phyloP scores from a whole-genome alignment of 2,797 vertebrate genomes.

The Gallinago nigripennis region DNA sequence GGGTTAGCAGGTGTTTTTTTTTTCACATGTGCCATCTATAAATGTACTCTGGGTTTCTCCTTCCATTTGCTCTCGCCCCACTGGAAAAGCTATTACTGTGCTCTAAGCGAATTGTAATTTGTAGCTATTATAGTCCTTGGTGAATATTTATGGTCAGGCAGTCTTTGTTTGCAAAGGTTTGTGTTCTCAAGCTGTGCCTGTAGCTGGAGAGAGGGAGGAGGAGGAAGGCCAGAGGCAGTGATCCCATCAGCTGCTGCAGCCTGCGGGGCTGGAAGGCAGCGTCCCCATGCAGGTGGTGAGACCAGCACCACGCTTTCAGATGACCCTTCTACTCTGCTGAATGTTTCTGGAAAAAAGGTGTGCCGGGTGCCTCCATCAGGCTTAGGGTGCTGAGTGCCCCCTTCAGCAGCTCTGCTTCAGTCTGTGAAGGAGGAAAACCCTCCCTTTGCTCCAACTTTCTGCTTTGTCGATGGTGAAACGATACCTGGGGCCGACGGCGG shows the following conservation, averaged over 20 bases:
- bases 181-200: neutral
- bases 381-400: neutral
- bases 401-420: neutral
- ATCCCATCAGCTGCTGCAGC: neutral
- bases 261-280: neutral
- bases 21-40: neutral
- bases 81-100: neutral
- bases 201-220: neutral
- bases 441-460: neutral
- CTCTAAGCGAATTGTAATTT: neutral
- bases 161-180: neutral
- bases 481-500: fast-evolving
- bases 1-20: neutral
- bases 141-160: neutral
- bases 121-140: neutral
- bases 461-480: neutral
- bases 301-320: fast-evolving
- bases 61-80: neutral
- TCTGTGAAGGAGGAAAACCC: neutral
- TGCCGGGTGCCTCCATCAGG: neutral
- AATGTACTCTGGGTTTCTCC: neutral
- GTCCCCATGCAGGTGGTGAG: fast-evolving
- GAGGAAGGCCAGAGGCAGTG: neutral
- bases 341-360: neutral
- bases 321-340: neutral